These are phyloP conservation scores for Ctenosaura bakeri DNA, from an alignment of 2,797 vertebrate genomes.

Conservation along the genomic window DNA sequence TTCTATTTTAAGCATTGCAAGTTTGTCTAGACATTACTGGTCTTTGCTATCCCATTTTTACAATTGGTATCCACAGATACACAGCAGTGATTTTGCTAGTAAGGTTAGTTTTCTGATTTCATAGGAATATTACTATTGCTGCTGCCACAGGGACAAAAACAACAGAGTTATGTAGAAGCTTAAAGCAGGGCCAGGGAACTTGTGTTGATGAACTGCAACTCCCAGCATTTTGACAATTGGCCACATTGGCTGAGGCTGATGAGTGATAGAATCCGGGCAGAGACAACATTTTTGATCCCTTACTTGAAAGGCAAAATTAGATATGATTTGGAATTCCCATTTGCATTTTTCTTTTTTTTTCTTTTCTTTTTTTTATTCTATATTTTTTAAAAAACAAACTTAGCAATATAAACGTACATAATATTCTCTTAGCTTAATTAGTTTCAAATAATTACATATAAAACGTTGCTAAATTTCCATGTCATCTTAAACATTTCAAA, in stretches of 20 bases:
- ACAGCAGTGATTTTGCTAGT: background rate
- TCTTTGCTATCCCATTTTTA: background rate
- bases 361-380: too few relatives aligned
- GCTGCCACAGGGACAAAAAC: background rate
- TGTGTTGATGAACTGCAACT: background rate
- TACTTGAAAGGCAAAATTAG: background rate
- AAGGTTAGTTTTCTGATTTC: background rate
- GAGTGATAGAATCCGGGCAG: background rate
- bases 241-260: background rate
- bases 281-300: background rate
- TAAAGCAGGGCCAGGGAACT: background rate
- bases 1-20: conserved; percentile 13
- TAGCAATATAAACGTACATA: too few relatives aligned
- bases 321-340: too few relatives aligned
- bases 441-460: too few relatives aligned
- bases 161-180: background rate
- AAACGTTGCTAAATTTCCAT: too few relatives aligned
- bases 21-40: conserved; percentile 16
- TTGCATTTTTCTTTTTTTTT: background rate
- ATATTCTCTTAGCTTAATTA: too few relatives aligned
- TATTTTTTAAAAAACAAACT: too few relatives aligned
- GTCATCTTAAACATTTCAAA: too few relatives aligned
- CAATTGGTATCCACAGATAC: conserved; percentile 2
- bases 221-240: background rate
- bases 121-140: background rate